Evolutionary conservation across 2,113 vertebrate genomes (phyloP).

Genomic region (Cnemophilus loriae): DNA sequence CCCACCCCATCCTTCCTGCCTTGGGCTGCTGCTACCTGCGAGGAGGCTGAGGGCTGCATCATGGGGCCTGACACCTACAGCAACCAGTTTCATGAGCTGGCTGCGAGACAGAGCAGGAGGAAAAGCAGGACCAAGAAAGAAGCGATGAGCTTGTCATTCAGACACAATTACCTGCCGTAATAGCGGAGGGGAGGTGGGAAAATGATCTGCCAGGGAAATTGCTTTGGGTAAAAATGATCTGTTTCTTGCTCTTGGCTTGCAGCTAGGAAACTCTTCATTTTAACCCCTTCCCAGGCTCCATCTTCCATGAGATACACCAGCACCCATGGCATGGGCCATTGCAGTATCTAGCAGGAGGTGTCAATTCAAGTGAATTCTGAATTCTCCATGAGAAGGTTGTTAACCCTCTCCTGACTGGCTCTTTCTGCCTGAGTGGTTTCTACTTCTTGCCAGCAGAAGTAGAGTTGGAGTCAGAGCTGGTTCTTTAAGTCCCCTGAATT

Average conservation of each 20-base stretch:
- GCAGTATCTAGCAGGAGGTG: neutral
- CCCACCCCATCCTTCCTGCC: neutral
- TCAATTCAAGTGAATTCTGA: neutral
- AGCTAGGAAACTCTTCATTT: neutral
- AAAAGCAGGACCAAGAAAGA: neutral
- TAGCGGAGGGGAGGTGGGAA: neutral
- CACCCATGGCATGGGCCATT: neutral
- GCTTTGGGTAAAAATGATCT: conserved; percentile 34
- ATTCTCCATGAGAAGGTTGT: neutral
- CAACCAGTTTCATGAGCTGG: neutral
- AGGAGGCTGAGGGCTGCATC: neutral
- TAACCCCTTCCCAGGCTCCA: conserved; percentile 2
- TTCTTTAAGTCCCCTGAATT: neutral
- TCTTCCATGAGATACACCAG: neutral
- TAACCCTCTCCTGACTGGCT: neutral
- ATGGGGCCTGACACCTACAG: neutral
- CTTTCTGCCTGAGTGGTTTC: neutral
- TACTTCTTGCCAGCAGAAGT: neutral
- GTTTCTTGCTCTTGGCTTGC: neutral
- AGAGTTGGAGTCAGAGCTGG: neutral
- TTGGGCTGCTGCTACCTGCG: rapidly evolving
- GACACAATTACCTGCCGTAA: neutral
- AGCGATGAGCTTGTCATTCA: conserved; percentile 2
- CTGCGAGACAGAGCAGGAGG: neutral
- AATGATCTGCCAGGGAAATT: conserved; percentile 44